Conservation (phyloP, 2,888 invertebrate genomes). For the Heliconius sara region DNA sequence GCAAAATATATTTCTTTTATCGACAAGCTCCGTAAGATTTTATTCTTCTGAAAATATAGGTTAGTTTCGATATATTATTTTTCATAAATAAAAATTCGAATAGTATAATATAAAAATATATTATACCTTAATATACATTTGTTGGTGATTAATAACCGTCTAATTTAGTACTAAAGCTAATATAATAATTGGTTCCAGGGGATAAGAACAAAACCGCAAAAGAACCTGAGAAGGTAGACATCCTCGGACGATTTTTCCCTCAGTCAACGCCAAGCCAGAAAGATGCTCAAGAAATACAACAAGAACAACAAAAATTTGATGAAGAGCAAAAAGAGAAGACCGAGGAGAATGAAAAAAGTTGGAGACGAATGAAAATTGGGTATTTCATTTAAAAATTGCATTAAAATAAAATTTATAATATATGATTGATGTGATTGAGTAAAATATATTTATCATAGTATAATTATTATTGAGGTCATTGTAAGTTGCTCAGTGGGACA, state of each 20-base stretch:
- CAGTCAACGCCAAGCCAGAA: conserved; percentile 73
- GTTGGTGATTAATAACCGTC: not conserved
- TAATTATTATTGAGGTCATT: too few species aligned
- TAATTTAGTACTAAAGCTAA: not conserved
- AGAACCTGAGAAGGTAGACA: conserved; percentile 67
- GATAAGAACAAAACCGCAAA: conserved; percentile 62
- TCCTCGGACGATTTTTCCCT: conserved; percentile 84
- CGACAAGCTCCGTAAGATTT: conserved; percentile 66
- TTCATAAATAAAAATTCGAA: conserved; percentile 26
- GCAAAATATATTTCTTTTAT: conserved; percentile 66
- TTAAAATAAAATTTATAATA: not conserved
- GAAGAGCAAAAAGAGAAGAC: conserved; percentile 82
- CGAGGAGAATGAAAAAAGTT: conserved; percentile 87
- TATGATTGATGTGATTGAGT: too few species aligned
- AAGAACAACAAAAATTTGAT: conserved; percentile 82
- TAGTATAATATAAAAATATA: not conserved
- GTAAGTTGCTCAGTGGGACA: too few species aligned
- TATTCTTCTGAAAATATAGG: conserved; percentile 76
- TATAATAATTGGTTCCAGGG: conserved; percentile 46
- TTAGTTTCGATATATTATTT: conserved; percentile 60
- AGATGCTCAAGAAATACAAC: conserved; percentile 79
- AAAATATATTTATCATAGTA: too few species aligned
- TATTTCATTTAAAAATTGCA: conserved; percentile 52
- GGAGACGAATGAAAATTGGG: conserved; percentile 89
- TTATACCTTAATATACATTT: not conserved